Conservation (phyloP, 2,797 vertebrate genomes). For the Silurus lanzhouensis region DNA sequence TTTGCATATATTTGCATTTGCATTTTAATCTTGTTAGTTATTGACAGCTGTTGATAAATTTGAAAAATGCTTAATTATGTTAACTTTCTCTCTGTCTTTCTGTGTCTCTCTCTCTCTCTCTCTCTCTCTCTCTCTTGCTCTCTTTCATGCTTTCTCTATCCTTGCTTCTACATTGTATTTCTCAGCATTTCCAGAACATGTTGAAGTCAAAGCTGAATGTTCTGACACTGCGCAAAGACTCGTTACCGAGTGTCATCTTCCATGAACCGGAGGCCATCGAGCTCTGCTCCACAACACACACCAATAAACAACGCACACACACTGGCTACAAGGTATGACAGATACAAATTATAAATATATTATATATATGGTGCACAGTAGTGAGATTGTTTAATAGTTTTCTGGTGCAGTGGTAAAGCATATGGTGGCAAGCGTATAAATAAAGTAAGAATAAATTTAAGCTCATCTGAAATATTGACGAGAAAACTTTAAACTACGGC, state of each 20-base stretch:
- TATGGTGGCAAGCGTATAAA: too few species aligned
- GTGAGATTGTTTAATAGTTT: not conserved
- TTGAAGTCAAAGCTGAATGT: constrained; percentile 98
- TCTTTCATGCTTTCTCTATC: constrained; percentile 2
- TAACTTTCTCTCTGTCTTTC: constrained; percentile 13
- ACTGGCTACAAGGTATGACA: constrained; percentile 90
- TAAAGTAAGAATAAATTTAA: too few species aligned
- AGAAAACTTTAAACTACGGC: too few species aligned
- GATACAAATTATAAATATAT: not conserved
- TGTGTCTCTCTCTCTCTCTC: not conserved
- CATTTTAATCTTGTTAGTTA: not conserved
- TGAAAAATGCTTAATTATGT: not conserved
- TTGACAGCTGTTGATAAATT: not conserved
- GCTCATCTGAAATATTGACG: too few species aligned
- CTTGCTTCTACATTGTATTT: constrained; percentile 4
- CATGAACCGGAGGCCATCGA: constrained; percentile 97
- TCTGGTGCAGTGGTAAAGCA: too few species aligned
- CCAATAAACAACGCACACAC: constrained; percentile 84
- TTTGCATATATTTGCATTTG: too few species aligned
- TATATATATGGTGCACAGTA: not conserved
- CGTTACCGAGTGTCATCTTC: constrained; percentile 94
- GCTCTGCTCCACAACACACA: constrained; percentile 90
- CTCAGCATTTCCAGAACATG: constrained; percentile 99
- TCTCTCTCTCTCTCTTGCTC: constrained; percentile 20
- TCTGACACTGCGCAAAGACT: constrained; percentile 94